Evolutionary conservation across 1,140 invertebrate genomes (phyloP).

Genomic region (Caenorhabditis remanei): DNA sequence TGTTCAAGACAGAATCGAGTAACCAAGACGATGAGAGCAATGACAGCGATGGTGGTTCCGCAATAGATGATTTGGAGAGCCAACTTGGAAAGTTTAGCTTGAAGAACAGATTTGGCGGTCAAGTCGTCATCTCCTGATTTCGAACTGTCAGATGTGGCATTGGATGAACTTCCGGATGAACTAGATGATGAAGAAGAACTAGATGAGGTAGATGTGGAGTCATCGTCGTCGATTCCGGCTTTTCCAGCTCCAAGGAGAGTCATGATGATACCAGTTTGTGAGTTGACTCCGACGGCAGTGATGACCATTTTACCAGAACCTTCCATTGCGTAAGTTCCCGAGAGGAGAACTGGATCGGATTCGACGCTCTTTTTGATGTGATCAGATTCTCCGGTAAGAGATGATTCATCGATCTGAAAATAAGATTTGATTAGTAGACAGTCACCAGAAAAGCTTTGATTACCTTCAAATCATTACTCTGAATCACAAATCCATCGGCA

Average conservation of each 20-base stretch:
- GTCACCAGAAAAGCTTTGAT: background rate
- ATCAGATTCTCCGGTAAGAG: conserved; percentile 78
- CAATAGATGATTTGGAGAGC: conserved; percentile 78
- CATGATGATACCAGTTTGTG: conserved; percentile 78
- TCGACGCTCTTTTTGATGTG: conserved; percentile 76
- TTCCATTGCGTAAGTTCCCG: conserved; percentile 78
- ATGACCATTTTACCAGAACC: conserved; percentile 77
- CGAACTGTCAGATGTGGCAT: conserved; percentile 5
- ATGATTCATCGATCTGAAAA: conserved; percentile 76
- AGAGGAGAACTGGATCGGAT: conserved; percentile 74
- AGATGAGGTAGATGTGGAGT: conserved; percentile 21
- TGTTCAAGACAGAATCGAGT: conserved; percentile 75
- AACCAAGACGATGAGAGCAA: conserved; percentile 74
- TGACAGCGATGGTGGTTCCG: conserved; percentile 70
- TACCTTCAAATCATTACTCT: conserved; percentile 77
- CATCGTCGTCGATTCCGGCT: conserved; percentile 58
- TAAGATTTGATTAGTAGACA: background rate
- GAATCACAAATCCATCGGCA: conserved; percentile 77
- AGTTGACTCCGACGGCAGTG: conserved; percentile 78
- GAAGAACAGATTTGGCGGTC: conserved; percentile 72
- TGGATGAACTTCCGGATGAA: conserved; percentile 20
- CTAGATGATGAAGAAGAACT: conserved; percentile 30
- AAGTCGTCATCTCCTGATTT: conserved; percentile 44
- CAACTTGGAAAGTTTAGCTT: conserved; percentile 77
- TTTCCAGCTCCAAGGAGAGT: conserved; percentile 78